A percentile compares a stretch with the other conserved stretches of the same genome.
Conservation (phyloP, 2,113 vertebrate genomes). For the Dissostichus mawsoni region DNA sequence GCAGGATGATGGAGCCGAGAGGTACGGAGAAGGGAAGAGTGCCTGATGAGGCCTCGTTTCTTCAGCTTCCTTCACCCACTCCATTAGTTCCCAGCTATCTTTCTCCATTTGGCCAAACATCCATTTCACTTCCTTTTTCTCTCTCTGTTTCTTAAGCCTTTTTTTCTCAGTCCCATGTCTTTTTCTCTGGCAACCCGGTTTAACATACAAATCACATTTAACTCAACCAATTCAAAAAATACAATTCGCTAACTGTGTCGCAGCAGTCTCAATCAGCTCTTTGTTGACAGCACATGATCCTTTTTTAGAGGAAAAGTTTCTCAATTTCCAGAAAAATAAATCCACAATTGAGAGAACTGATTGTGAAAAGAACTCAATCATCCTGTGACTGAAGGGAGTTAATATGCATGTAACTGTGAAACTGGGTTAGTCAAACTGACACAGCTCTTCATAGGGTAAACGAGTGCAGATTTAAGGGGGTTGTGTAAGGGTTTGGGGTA, state of each 20-base stretch:
- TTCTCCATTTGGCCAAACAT: slow-evolving; percentile 73
- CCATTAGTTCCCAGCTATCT: slow-evolving; percentile 60
- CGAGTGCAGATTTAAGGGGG: slow-evolving; percentile 3
- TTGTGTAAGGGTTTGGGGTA: background rate
- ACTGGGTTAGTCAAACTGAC: slow-evolving; percentile 30
- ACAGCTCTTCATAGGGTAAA: slow-evolving; percentile 23
- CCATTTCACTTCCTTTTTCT: slow-evolving; percentile 55
- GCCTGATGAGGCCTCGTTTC: slow-evolving; percentile 47
- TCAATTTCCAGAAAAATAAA: slow-evolving; percentile 57
- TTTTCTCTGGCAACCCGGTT: slow-evolving; percentile 30
- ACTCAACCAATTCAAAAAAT: slow-evolving; percentile 49
- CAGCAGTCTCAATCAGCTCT: slow-evolving; percentile 56
- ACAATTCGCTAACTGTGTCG: slow-evolving; percentile 49
- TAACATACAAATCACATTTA: slow-evolving; percentile 46
- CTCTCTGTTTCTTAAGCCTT: slow-evolving; percentile 43
- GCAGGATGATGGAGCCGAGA: slow-evolving; percentile 7
- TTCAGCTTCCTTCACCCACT: slow-evolving; percentile 46
- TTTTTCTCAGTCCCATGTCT: slow-evolving; percentile 35
- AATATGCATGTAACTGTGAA: slow-evolving; percentile 40
- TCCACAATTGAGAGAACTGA: slow-evolving; percentile 15
- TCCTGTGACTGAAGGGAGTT: slow-evolving; percentile 17
- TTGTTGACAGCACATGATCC: slow-evolving; percentile 46
- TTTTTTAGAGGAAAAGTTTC: slow-evolving; percentile 53
- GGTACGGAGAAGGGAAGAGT: slow-evolving; percentile 23
- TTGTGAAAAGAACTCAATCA: slow-evolving; percentile 15